Evolutionary conservation across 2,113 vertebrate genomes (phyloP).

Genomic region (Lates calcarifer): DNA sequence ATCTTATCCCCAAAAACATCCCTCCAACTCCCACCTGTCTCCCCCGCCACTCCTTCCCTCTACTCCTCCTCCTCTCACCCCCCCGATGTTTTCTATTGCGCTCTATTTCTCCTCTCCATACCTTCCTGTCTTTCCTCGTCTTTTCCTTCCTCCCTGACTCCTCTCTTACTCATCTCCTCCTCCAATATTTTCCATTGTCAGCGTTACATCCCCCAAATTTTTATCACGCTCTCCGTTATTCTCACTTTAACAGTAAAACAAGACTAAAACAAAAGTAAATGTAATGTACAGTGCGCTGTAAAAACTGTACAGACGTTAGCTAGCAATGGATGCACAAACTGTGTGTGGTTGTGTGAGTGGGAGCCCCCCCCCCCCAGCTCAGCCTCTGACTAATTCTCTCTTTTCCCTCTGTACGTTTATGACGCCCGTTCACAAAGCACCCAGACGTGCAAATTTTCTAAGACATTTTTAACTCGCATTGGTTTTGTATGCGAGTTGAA

Average conservation of each 20-base stretch:
- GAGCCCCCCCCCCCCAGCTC: too few relatives aligned
- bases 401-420: not conserved
- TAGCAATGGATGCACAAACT: not conserved
- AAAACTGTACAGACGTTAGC: not conserved
- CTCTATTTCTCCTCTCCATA: not conserved
- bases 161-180: not conserved
- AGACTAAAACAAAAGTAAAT: too few relatives aligned
- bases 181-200: not conserved
- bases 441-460: not conserved
- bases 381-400: not conserved
- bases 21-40: not conserved
- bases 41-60: not conserved
- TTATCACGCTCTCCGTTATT: not conserved
- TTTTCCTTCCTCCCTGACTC: not conserved
- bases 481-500: not conserved
- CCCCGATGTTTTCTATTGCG: not conserved
- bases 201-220: not conserved
- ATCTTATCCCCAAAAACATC: slow-evolving; percentile 38
- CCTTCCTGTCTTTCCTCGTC: not conserved
- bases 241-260: not conserved
- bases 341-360: not conserved
- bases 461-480: slow-evolving; percentile 1
- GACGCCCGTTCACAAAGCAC: not conserved
- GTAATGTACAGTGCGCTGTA: too few relatives aligned
- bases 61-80: slow-evolving; percentile 7